Evolutionary conservation across 2,113 vertebrate species (phyloP), one percentile per base, ranked within the genome.

Genomic region (Podarcis cretensis): DNA sequence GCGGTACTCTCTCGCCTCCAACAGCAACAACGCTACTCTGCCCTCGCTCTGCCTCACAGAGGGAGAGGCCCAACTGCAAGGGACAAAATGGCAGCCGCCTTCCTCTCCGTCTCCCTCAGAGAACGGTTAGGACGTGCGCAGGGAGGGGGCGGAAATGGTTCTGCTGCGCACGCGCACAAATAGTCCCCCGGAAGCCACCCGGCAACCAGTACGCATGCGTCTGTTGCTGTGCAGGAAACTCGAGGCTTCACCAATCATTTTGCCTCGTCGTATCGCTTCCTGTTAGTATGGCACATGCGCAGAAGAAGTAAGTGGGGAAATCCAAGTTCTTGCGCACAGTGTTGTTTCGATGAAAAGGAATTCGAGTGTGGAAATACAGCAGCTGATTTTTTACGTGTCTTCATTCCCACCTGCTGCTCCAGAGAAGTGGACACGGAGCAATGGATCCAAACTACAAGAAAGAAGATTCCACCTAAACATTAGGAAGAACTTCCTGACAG

Each of bases 111-210:
- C 5, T 84, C 89, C 88, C 35, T 85, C 86, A n/a, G 57, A 1
- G 21, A 43, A 1, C 40, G 25, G 18, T 48, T 3, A n/a, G 54
- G 13, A 18, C 21, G 0, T 8, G 30, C 16, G 63, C 6, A 23
- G 6, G 37, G 6, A 7, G 8, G 1, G 32, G 2, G 71, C 10
- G 10, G n/a, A 21, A 66, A 25, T 25, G 65, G 18, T 18, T 27
- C 2, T 0, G 6, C 8, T 8, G 5, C 25, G 21, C 21, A 1
- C 13, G 63, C 10, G 40, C 75, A 0, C 21, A 1, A 1, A 6
- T 63, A 4, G 69, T 25, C 8, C 54, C 37, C 5, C 25, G 13
- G 25, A 2, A 16, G 23, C 23, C 30, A 5, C 3, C 5, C 2
- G 1, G 3, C 30, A 2, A 21, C 14, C 2, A 43, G 48, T 37